phyloP scores from a whole-genome alignment of 2,888 invertebrate genomes.

The Galerucella pusilla region DNA sequence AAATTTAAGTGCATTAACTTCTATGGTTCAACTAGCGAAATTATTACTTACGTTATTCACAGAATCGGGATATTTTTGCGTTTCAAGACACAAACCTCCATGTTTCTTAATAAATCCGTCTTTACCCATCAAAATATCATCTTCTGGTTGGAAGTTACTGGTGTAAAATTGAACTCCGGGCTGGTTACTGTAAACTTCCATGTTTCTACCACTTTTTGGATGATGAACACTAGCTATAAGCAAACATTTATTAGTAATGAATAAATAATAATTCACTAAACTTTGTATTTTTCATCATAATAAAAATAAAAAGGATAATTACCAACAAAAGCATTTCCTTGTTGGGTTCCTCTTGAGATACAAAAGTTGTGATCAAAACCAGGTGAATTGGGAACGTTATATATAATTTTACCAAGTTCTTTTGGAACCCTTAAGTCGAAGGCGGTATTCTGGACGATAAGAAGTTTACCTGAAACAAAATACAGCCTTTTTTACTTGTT shows the following conservation, averaged over 20 bases:
- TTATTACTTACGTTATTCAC: constrained; percentile 80
- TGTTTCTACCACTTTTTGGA: constrained; percentile 73
- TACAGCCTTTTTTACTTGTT: background rate
- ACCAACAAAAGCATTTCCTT: constrained; percentile 69
- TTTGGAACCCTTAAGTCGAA: constrained; percentile 80
- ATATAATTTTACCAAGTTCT: constrained; percentile 74
- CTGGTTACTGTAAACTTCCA: constrained; percentile 84
- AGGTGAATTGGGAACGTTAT: constrained; percentile 71
- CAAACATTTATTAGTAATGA: background rate
- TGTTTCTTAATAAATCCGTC: constrained; percentile 54
- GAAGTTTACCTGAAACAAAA: constrained; percentile 72
- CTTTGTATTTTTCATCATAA: background rate
- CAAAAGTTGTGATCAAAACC: constrained; percentile 90
- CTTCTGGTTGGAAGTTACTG: constrained; percentile 77
- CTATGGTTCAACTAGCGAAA: background rate
- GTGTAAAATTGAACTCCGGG: constrained; percentile 95
- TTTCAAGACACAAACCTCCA: constrained; percentile 88
- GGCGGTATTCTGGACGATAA: constrained; percentile 74
- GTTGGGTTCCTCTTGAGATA: constrained; percentile 70
- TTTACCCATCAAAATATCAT: constrained; percentile 53
- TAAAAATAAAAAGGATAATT: background rate
- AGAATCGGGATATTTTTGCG: constrained; percentile 93
- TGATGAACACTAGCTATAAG: constrained; percentile 72
- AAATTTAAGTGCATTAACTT: background rate
- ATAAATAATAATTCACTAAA: too few relatives aligned